phyloP scores from a whole-genome alignment of 1,140 invertebrate species.

The Aleiodes sp. region DNA sequence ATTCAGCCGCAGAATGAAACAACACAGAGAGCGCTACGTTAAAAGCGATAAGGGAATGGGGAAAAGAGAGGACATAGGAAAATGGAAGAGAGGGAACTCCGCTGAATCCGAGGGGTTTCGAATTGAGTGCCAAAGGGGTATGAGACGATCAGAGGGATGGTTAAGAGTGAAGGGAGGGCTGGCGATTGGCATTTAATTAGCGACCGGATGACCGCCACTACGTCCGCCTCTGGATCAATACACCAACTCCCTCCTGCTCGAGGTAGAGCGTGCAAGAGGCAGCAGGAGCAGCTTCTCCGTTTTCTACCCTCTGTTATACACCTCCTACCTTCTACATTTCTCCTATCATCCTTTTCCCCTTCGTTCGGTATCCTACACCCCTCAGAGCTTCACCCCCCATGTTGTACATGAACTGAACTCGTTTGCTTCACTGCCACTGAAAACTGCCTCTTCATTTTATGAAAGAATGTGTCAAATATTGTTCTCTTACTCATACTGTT shows the following conservation, averaged over 20 bases:
- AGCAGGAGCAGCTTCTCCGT: slow-evolving; percentile 44
- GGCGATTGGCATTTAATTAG: slow-evolving; percentile 68
- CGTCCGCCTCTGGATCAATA: slow-evolving; percentile 64
- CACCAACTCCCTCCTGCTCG: slow-evolving; percentile 53
- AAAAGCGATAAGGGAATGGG: slow-evolving; percentile 2
- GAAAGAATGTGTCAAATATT: too few relatives aligned
- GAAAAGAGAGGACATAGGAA: slow-evolving; percentile 25
- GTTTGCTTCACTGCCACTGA: slow-evolving; percentile 37
- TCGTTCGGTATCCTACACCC: not conserved
- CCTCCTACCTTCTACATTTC: slow-evolving; percentile 21
- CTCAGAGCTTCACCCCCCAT: slow-evolving; percentile 33
- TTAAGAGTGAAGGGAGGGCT: slow-evolving; percentile 45
- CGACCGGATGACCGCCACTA: slow-evolving; percentile 64
- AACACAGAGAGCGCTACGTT: not conserved
- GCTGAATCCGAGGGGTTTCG: slow-evolving; percentile 26
- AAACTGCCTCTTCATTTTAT: not conserved
- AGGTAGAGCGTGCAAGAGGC: slow-evolving; percentile 63
- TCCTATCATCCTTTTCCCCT: not conserved
- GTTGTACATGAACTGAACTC: slow-evolving; percentile 45
- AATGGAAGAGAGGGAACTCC: slow-evolving; percentile 40
- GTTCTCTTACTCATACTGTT: too few relatives aligned
- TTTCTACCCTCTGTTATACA: slow-evolving; percentile 37
- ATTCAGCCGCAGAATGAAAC: not conserved
- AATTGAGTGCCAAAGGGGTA: slow-evolving; percentile 44
- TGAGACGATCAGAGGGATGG: slow-evolving; percentile 40